Evolutionary conservation across 1,140 invertebrate species (phyloP).

Genomic region (Campodea augens): DNA sequence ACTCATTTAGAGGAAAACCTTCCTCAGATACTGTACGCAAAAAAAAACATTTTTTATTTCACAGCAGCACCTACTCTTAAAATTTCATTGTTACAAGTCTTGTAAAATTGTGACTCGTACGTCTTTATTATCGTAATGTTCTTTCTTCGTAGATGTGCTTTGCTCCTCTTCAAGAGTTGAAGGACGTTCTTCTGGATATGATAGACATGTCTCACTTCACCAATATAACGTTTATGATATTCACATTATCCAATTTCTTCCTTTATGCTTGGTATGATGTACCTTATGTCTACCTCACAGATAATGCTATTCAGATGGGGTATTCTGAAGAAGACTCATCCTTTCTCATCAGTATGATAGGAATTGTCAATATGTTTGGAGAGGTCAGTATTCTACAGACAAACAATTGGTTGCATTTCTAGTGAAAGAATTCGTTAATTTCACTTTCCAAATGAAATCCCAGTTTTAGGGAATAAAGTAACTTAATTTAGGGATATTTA

Average conservation of each 20-base stretch:
- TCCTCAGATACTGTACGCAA: no score
- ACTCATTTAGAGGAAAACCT: no score
- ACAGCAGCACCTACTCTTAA: no score
- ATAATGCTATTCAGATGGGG: conserved; percentile 49
- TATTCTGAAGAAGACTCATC: conserved; percentile 50
- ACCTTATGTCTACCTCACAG: conserved; percentile 66
- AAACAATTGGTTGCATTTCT: no score
- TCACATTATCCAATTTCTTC: conserved; percentile 65
- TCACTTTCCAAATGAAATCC: background rate
- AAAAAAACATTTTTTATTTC: no score
- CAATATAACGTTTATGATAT: conserved; percentile 52
- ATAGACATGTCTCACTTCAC: conserved; percentile 58
- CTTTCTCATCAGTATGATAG: conserved; percentile 63
- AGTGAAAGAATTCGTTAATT: no score
- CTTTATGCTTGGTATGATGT: conserved; percentile 77
- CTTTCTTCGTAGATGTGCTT: conserved; percentile 53
- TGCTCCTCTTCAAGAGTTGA: conserved; percentile 50
- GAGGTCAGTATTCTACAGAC: conserved; percentile 40
- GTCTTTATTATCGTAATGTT: no score
- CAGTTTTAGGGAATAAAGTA: background rate
- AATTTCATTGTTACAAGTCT: no score
- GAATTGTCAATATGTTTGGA: conserved; percentile 66
- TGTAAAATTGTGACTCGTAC: no score
- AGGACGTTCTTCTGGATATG: conserved; percentile 52
- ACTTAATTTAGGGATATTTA: background rate